Evolutionary conservation across 2,888 invertebrate species (phyloP).

Genomic region (Tubulanus polymorphus): DNA sequence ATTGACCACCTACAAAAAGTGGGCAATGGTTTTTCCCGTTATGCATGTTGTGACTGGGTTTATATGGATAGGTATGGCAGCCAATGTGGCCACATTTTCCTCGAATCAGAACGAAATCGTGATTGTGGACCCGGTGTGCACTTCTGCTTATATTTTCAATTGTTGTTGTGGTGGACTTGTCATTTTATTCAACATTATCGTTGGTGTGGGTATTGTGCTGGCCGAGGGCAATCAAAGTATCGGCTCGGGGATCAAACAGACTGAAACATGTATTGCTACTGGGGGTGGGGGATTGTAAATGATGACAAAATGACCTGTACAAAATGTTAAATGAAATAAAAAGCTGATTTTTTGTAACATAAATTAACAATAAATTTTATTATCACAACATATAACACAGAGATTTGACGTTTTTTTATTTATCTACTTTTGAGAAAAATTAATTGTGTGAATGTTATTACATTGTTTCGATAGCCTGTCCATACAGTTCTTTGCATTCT

Average conservation of each 20-base stretch:
- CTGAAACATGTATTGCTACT: no score
- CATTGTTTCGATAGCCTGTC: no score
- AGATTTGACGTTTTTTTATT: no score
- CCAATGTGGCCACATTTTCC: neutral
- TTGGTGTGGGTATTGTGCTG: neutral
- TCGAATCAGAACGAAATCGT: neutral
- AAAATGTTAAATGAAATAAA: neutral
- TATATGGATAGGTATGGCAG: neutral
- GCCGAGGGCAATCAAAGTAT: no score
- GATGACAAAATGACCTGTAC: neutral
- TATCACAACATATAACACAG: no score
- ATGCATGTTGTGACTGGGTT: neutral
- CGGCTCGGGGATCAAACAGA: no score
- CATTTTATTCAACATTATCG: neutral
- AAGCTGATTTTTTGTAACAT: no score
- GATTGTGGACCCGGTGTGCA: neutral
- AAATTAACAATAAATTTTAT: no score
- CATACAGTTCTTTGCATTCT: no score
- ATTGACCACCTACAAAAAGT: neutral
- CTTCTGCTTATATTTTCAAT: neutral
- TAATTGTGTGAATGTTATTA: no score
- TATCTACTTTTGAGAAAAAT: no score
- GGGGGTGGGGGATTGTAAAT: no score
- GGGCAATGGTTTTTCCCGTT: neutral
- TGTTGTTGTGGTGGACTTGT: neutral